These are phyloP conservation scores for Elgaria multicarinata DNA, from an alignment of 2,113 vertebrate species.

Conservation along the genomic window DNA sequence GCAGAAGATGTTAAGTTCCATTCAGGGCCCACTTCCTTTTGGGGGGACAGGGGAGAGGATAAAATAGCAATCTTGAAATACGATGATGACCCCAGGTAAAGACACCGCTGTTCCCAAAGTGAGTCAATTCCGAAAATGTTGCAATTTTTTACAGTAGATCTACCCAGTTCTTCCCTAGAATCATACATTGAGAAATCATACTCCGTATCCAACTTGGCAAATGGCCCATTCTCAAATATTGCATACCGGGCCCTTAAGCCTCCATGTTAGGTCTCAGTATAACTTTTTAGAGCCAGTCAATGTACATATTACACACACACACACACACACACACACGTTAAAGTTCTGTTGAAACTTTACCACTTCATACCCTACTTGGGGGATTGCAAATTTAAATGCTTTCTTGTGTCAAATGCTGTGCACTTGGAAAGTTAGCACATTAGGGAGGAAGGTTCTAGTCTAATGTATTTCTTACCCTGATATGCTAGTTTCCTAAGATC, in stretches of 20 bases:
- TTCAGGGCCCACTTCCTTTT: slow-evolving; percentile 13
- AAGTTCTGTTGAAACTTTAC: background rate
- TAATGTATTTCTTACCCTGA: background rate
- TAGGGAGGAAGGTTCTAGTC: background rate
- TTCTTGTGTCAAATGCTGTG: background rate
- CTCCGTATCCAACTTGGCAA: background rate
- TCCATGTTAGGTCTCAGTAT: background rate
- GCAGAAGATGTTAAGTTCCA: background rate
- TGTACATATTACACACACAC: background rate
- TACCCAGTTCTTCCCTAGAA: background rate
- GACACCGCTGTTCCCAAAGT: background rate
- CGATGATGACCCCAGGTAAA: slow-evolving; percentile 20
- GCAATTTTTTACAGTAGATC: too few relatives aligned
- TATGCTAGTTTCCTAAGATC: too few relatives aligned
- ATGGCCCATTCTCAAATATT: background rate
- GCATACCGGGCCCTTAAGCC: background rate
- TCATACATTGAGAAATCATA: background rate
- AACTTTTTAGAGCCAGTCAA: background rate
- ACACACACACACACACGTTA: too few relatives aligned
- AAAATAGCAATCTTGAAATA: slow-evolving; percentile 23
- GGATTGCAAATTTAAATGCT: too few relatives aligned
- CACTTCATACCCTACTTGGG: background rate
- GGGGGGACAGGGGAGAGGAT: slow-evolving; percentile 2
- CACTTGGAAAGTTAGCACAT: background rate
- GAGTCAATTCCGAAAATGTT: background rate